phyloP scores from a whole-genome alignment of 2,113 vertebrate species.

The Hemichromis elongatus region DNA sequence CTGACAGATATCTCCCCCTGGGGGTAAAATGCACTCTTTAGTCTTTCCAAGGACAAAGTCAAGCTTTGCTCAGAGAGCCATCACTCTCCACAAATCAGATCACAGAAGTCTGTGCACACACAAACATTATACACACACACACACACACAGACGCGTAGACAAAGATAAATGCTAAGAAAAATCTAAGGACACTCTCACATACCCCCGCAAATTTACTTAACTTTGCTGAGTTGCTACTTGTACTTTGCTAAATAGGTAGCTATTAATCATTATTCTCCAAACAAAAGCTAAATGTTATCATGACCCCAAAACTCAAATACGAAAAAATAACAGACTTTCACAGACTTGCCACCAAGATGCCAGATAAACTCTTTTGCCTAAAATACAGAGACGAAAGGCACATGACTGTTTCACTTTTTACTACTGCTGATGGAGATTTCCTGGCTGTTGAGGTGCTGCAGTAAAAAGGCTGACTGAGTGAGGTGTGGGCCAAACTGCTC shows the following conservation, averaged over 20 bases:
- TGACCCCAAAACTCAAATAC: not conserved
- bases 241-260: not conserved
- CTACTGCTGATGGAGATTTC: not conserved
- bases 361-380: not conserved
- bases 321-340: too few species aligned
- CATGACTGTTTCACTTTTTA: not conserved
- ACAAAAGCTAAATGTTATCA: not conserved
- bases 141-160: not conserved
- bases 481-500: slow-evolving; percentile 18
- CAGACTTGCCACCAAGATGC: not conserved
- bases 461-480: slow-evolving; percentile 23
- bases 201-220: not conserved
- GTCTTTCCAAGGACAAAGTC: slow-evolving; percentile 43
- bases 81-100: slow-evolving; percentile 43
- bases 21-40: slow-evolving; percentile 5
- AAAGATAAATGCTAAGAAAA: not conserved
- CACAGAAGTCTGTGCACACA: not conserved
- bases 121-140: not conserved
- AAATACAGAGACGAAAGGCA: not conserved
- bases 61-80: slow-evolving; percentile 14
- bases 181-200: not conserved
- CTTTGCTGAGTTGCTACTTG: not conserved
- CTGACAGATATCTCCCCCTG: slow-evolving; percentile 17
- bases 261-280: not conserved
- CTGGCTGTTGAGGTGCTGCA: not conserved